Percentiles rank a stretch among this genome's conserved stretches.
phyloP scores from a whole-genome alignment of 2,888 invertebrate genomes.

The Cheilosia impressa region DNA sequence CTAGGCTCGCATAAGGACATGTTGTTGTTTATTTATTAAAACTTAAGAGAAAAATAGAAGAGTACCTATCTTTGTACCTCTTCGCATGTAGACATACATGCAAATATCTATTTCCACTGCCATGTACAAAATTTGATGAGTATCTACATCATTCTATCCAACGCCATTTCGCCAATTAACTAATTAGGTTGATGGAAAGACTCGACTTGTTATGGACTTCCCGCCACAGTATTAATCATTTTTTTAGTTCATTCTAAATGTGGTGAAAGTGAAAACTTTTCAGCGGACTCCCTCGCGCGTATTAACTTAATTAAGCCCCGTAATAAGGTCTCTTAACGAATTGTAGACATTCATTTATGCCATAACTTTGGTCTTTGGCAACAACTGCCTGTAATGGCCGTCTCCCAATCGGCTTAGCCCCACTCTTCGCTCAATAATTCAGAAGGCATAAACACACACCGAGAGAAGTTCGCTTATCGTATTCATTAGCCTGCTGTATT shows the following conservation, averaged over 20 bases:
- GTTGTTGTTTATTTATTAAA: no score
- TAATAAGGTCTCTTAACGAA: conserved; percentile 21
- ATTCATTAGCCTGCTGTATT: conserved; percentile 36
- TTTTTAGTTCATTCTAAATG: not conserved
- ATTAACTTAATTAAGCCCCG: conserved; percentile 12
- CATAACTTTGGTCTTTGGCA: conserved; percentile 32
- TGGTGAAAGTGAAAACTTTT: not conserved
- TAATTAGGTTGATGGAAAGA: no score
- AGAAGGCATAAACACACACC: not conserved
- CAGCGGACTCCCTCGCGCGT: conserved; percentile 22
- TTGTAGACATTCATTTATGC: conserved; percentile 29
- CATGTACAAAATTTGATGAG: no score
- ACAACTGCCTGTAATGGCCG: conserved; percentile 44
- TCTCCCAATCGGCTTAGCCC: conserved; percentile 4
- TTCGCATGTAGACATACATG: no score
- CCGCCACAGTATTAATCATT: no score
- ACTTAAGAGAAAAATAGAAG: no score
- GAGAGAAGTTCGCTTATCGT: conserved; percentile 1
- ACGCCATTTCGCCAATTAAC: no score
- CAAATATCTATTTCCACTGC: not conserved
- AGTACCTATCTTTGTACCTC: no score
- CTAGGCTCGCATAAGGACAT: no score
- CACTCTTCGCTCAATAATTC: not conserved
- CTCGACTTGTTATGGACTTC: no score
- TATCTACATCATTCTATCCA: no score